A percentile compares a stretch with the other conserved stretches of the same genome.
phyloP scores from a whole-genome alignment of 2,888 invertebrate genomes.

The Junonia oenone region DNA sequence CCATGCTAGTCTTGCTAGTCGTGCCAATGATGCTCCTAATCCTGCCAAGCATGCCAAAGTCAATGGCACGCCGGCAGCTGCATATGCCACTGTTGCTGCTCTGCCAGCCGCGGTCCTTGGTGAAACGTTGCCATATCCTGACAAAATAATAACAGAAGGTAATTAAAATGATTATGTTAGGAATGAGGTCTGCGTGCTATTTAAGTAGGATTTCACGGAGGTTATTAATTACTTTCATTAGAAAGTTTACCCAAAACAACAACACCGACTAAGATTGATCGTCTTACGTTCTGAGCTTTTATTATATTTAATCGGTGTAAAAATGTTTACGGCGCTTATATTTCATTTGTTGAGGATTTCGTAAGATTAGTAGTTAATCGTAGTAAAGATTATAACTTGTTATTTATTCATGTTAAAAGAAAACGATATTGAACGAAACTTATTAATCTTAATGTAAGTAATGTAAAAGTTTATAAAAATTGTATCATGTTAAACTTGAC shows the following conservation, averaged over 20 bases:
- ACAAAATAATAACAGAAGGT: background rate
- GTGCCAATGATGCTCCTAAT: constrained; percentile 89
- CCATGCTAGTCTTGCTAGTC: constrained; percentile 84
- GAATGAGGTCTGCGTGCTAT: background rate
- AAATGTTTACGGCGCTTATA: background rate
- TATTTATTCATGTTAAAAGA: too few species aligned
- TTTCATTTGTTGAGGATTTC: background rate
- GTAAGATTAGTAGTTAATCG: background rate
- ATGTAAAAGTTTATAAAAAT: too few species aligned
- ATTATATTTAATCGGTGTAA: background rate
- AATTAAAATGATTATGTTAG: background rate
- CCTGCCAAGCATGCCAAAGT: constrained; percentile 92
- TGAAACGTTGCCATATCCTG: constrained; percentile 92
- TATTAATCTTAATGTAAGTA: too few species aligned
- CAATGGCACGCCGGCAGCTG: constrained; percentile 91
- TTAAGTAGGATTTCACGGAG: background rate
- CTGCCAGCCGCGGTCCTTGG: constrained; percentile 91
- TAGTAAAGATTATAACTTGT: too few species aligned
- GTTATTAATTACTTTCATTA: constrained; percentile 19
- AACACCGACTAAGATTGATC: constrained; percentile 19
- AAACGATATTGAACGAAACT: too few species aligned
- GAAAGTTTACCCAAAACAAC: constrained; percentile 10
- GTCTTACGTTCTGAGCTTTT: constrained; percentile 2
- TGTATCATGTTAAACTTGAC: too few species aligned
- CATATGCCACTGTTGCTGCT: constrained; percentile 91